Base-by-base conservation (phyloP, 2,113 vertebrate species). In the Chinchilla lanigera region DNA sequence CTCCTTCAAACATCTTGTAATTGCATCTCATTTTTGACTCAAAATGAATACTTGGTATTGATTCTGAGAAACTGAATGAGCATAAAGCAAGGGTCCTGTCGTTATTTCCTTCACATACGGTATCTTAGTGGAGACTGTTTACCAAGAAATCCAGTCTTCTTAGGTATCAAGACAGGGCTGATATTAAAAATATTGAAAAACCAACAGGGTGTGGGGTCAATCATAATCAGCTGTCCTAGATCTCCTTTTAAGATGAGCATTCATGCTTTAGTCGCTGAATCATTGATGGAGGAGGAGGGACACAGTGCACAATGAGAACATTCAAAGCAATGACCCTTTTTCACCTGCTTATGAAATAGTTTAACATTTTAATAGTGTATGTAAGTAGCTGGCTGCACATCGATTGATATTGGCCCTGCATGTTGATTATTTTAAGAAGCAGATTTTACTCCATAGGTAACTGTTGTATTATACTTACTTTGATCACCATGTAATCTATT, bases 121-220 rank as follows among this genome's bases (percentile, higher is more conserved):
- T 16, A 20, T 71, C 9, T 94, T 67, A 41, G 1, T 77, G 17
- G 28, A 87, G 56, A 56, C 24, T 65, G 56, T 7, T 33, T 14
- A 92, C 81, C 1, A 63, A 50, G 35, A 84, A 96, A 88, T 17
- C 33, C 78, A 92, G 0, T 88, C 26, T 86, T 38, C 4, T 50
- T 85, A 44, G 14, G 24, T 60, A 47, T 41, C 50, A 44, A 73
- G 52, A 7, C 22, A 52, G 56, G 12, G 47, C 2, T 89, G 24
- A 86, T 80, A 83, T 80, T 92, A 75, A 95, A 94, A 82, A 28
- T 61, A 81, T 67, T 92, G 22, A 61, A 73, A 35, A 77, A n/a
- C 30, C 71, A 71, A 3, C 14, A 78, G 13, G 30, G 38, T 22
- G 33, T 20, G 38, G 1, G 19, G 16, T 19, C 41, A 24, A 14